Evolutionary conservation across 1,140 invertebrate genomes (phyloP).

Genomic region (Trachymyrmex cornetzi): DNA sequence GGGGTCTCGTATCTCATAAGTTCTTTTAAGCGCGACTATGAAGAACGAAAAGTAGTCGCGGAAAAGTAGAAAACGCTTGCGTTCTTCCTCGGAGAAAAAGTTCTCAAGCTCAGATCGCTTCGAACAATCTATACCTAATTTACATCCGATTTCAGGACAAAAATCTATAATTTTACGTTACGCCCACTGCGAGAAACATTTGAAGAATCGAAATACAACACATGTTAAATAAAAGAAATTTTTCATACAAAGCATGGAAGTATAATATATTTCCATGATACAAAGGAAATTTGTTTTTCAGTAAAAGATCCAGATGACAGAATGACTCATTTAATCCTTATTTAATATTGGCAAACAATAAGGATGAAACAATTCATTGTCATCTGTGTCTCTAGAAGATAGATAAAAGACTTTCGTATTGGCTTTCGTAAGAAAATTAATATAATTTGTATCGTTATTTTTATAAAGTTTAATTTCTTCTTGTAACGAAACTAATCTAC

Average conservation of each 20-base stretch:
- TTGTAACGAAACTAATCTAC: too few relatives aligned
- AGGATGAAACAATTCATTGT: too few relatives aligned
- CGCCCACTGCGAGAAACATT: neutral
- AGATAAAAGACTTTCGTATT: too few relatives aligned
- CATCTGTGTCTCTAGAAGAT: too few relatives aligned
- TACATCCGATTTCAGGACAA: neutral
- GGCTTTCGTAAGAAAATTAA: too few relatives aligned
- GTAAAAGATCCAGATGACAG: too few relatives aligned
- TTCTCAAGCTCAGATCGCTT: neutral
- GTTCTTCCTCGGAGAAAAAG: neutral
- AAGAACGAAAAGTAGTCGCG: neutral
- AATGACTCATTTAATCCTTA: too few relatives aligned
- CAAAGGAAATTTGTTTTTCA: too few relatives aligned
- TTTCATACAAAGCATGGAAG: neutral
- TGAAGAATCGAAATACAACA: neutral
- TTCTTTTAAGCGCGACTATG: neutral
- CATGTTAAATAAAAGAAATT: neutral
- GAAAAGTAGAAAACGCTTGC: neutral
- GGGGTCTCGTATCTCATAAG: conserved; percentile 52
- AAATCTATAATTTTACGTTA: neutral
- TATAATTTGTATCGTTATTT: too few relatives aligned
- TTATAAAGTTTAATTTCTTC: too few relatives aligned
- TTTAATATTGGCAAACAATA: too few relatives aligned
- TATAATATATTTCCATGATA: too few relatives aligned
- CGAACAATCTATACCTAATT: neutral